Conservation (phyloP, 2,113 vertebrate genomes). For the Falco punctatus region DNA sequence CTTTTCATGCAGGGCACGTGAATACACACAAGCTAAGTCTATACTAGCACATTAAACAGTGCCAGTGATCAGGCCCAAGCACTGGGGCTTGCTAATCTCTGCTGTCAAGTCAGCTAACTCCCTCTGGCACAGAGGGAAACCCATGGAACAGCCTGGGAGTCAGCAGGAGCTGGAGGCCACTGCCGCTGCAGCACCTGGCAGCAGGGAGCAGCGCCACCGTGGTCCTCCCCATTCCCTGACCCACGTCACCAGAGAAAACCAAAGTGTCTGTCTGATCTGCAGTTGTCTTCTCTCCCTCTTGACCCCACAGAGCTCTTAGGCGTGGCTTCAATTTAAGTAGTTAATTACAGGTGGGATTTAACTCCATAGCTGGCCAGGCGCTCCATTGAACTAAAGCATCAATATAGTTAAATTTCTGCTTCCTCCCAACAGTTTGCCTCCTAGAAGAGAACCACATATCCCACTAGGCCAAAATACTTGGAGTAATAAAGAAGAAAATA, state of each 20-base stretch:
- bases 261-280: not conserved
- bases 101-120: not conserved
- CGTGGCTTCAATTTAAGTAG: not conserved
- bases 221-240: not conserved
- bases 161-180: not conserved
- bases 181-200: not conserved
- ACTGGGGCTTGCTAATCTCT: not conserved
- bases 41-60: not conserved
- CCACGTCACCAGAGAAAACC: not conserved
- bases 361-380: not conserved
- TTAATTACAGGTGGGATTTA: not conserved
- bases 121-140: not conserved
- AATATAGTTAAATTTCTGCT: not conserved
- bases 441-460: not conserved
- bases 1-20: not conserved
- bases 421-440: not conserved
- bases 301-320: not conserved
- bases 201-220: fast-evolving
- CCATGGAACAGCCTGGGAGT: not conserved
- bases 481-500: not conserved
- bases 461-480: not conserved
- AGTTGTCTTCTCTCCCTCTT: not conserved
- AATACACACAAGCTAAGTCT: not conserved
- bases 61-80: not conserved
- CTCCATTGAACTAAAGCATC: not conserved